These are phyloP conservation scores for Vultur gryphus DNA, from an alignment of 2,797 vertebrate genomes.

Conservation along the genomic window DNA sequence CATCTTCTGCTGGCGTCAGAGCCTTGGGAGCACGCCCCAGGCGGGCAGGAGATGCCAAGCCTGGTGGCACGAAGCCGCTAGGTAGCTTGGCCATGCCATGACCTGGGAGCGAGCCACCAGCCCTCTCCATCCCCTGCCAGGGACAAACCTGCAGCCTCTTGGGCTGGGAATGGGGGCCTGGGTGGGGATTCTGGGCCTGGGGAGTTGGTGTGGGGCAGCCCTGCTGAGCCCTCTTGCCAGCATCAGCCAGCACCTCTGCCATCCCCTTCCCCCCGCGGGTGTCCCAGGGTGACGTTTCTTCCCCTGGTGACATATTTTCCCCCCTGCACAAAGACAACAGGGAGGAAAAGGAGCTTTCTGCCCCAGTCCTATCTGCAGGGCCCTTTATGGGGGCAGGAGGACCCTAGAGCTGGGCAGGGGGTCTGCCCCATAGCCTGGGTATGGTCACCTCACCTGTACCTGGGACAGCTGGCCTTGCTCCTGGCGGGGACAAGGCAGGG, in stretches of 20 bases:
- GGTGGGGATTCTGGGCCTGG: background rate
- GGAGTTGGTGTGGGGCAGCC: background rate
- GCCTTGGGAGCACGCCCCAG: background rate
- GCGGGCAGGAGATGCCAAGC: background rate
- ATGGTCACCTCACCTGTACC: background rate
- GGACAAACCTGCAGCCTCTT: background rate
- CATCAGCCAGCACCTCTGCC: background rate
- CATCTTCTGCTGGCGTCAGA: background rate
- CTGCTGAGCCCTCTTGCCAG: background rate
- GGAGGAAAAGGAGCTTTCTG: background rate
- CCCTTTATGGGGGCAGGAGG: background rate
- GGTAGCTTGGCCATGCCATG: background rate
- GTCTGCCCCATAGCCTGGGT: background rate
- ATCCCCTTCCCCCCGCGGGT: rapidly evolving
- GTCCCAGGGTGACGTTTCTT: background rate
- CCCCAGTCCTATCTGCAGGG: background rate
- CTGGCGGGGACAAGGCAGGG: rapidly evolving
- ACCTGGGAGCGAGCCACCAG: background rate
- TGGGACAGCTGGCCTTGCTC: background rate
- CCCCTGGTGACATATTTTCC: background rate
- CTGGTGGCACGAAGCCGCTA: background rate
- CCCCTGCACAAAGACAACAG: background rate
- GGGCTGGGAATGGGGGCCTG: background rate
- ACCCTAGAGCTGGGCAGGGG: background rate
- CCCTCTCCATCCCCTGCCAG: background rate